These are phyloP conservation scores for Hippopotamus amphibius DNA, from an alignment of 2,113 vertebrate species.

Conservation along the genomic window DNA sequence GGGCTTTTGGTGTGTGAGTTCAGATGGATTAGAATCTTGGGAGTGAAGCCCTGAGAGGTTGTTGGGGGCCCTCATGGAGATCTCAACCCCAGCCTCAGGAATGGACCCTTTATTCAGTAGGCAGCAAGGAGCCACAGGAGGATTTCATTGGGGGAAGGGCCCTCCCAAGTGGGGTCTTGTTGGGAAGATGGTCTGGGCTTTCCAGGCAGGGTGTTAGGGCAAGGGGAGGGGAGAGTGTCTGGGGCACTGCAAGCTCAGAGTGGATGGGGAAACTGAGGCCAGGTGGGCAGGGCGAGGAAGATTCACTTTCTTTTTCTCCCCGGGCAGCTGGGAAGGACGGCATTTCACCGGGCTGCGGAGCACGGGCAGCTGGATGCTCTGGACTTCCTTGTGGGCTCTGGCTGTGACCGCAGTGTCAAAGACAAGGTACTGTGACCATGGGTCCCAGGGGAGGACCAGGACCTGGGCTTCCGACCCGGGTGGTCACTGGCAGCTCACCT, in stretches of 20 bases:
- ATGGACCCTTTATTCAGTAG: background rate
- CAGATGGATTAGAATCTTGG: background rate
- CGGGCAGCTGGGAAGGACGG: constrained; percentile 88
- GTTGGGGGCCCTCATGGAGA: background rate
- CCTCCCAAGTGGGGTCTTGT: background rate
- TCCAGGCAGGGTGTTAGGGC: background rate
- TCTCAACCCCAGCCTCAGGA: background rate
- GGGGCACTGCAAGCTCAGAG: background rate
- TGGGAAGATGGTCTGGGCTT: background rate
- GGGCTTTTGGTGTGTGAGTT: background rate
- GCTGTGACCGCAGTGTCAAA: constrained; percentile 89
- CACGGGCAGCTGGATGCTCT: constrained; percentile 89
- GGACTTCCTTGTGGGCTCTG: constrained; percentile 91
- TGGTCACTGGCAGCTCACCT: background rate
- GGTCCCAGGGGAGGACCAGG: background rate
- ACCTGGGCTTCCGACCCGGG: background rate
- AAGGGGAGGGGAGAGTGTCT: background rate
- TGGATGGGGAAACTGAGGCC: background rate
- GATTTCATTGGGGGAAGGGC: background rate
- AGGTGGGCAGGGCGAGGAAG: background rate
- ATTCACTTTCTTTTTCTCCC: constrained; percentile 24
- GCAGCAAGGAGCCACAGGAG: background rate
- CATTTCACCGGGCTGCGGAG: constrained; percentile 92
- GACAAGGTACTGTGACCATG: constrained; percentile 89
- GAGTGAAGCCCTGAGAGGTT: no score